Evolutionary conservation across 1,140 invertebrate genomes (phyloP), one percentile per base, ranked within the genome.

Genomic region (Planococcus citri): DNA sequence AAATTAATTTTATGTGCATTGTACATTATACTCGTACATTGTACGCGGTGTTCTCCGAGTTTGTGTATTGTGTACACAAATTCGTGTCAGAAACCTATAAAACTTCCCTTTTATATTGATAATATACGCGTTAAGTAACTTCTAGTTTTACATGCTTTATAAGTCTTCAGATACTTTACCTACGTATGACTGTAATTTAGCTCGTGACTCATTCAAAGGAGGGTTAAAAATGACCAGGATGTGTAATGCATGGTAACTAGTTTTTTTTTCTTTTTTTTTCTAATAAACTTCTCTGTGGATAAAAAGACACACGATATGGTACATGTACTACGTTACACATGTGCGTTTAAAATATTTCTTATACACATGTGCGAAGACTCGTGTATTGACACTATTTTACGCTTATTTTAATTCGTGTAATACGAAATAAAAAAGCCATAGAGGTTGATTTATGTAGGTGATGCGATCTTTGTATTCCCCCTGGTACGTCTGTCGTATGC

Each of bases 1-100:
- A 51, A 51, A 51, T 51, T 51, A 51, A 51, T 51, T 51, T 51
- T n/a, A 51, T 51, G 41, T n/a, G n/a, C n/a, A n/a, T n/a, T n/a
- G n/a, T n/a, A n/a, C n/a, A n/a, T n/a, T n/a, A n/a, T n/a, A n/a
- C n/a, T n/a, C n/a, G n/a, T n/a, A n/a, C n/a, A n/a, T n/a, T n/a
- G n/a, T n/a, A n/a, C n/a, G n/a, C n/a, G n/a, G n/a, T n/a, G n/a
- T n/a, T n/a, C 41, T 20, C 41, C 29, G 29, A 3, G 41, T 14
- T 51, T 20, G 41, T 17, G 6, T 51, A 37, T 33, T 33, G 29
- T 33, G 29, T 33, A 33, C 29, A 51, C 41, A 20, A 51, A 51
- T 51, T 51, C 41, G 17, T 51, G 41, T 51, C 41, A 51, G 41
- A 51, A 51, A 51, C 41, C 41, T 51, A 51, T 51, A 51, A 51